Conservation (phyloP, 2,888 invertebrate genomes). For the Gisinianus flammeolus region DNA sequence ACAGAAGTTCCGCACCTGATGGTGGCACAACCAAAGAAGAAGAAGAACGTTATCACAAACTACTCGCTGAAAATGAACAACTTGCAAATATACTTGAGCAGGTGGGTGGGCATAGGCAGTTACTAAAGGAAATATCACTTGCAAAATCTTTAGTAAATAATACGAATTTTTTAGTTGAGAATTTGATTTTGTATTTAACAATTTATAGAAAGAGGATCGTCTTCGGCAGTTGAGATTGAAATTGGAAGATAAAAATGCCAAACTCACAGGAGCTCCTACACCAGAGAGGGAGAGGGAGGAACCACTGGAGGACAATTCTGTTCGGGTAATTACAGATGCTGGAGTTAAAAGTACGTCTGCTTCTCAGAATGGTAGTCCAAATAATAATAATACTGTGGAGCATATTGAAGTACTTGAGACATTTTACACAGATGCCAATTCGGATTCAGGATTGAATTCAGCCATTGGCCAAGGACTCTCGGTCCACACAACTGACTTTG, state of each 20-base stretch:
- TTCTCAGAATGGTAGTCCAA: slow-evolving; percentile 41
- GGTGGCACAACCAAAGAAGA: slow-evolving; percentile 85
- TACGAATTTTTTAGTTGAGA: background rate
- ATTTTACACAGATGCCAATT: slow-evolving; percentile 77
- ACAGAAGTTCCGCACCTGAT: slow-evolving; percentile 68
- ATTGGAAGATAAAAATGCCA: slow-evolving; percentile 76
- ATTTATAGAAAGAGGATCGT: slow-evolving; percentile 83
- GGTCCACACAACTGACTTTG: slow-evolving; percentile 81
- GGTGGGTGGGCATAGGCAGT: slow-evolving; percentile 67
- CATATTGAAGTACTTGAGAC: slow-evolving; percentile 68
- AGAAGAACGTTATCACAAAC: slow-evolving; percentile 91
- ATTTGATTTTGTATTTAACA: background rate
- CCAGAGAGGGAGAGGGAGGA: slow-evolving; percentile 25
- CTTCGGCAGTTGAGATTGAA: slow-evolving; percentile 81
- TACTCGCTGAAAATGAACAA: slow-evolving; percentile 94
- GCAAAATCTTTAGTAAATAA: background rate
- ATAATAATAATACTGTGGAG: slow-evolving; percentile 54
- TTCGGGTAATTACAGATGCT: slow-evolving; percentile 26
- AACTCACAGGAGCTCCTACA: slow-evolving; percentile 62
- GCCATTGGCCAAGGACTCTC: slow-evolving; percentile 74
- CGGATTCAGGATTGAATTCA: slow-evolving; percentile 80
- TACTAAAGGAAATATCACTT: background rate
- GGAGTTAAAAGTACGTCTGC: slow-evolving; percentile 17
- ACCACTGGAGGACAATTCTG: slow-evolving; percentile 20
- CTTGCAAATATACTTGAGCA: slow-evolving; percentile 91